Base-by-base conservation (phyloP, 2,888 invertebrate genomes). In the Spisula solida region DNA sequence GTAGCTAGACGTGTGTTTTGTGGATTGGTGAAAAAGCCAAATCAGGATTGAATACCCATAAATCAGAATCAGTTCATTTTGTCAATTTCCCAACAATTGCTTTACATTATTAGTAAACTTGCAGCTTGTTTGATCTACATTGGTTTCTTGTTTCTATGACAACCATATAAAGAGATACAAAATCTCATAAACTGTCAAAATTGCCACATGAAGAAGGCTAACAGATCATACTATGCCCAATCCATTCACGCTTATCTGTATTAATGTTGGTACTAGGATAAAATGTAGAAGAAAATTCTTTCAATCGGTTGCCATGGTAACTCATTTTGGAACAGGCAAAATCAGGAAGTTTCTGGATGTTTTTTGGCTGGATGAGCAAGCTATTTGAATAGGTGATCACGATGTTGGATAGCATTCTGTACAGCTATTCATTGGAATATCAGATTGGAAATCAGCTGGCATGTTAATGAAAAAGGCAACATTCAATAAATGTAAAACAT, bases 171-270 rank as follows among this genome's bases (percentile, higher is more conserved):
- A 66, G 41, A 85, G 70, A 66, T 70, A 83, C 85, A 88, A 88
- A 88, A 88, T 88, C 82, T 90, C 86, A 88, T 90, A 86, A 86
- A 88, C 90, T 90, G 90, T 86, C 90, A 90, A 87, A 90, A 90
- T 56, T 34, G 31, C n/a, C 60, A 70, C 81, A 75, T 80, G 51
- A 75, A 55, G 70, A 80, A 51, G 29, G 75, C 66, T 56, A 12
- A 81, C 47, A 31, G 29, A 51, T 75, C 82, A 56, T 48, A 55
- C 48, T 85, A 88, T 88, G 81, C 80, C 85, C 82, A 60, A 81
- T 75, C 87, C 85, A 56, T 75, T 82, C 70, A 80, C 84, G 78
- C 47, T 48, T 51, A 34, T 79, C 25, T 34, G 51, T 81, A 81
- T 55, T 82, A n/a, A n/a, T n/a, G n/a, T 41, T 31, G 81, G 60